phyloP scores from a whole-genome alignment of 2,113 vertebrate species.

The Tyto alba region DNA sequence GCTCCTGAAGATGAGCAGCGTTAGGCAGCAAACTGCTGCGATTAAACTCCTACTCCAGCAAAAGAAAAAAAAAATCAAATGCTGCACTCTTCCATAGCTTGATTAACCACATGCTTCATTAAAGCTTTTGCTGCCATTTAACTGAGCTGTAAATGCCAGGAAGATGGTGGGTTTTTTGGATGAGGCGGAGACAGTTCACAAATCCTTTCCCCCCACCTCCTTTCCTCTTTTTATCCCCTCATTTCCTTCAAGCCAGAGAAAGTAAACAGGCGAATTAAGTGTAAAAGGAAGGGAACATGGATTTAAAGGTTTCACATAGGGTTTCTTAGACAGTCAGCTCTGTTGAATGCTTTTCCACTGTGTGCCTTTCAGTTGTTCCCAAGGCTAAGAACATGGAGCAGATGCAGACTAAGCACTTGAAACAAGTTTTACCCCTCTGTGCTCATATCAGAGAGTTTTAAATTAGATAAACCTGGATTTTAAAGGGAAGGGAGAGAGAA shows the following conservation, averaged over 20 bases:
- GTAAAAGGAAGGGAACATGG: neutral
- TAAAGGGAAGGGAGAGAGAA: neutral
- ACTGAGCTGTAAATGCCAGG: neutral
- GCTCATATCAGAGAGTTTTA: slow-evolving; percentile 5
- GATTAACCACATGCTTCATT: slow-evolving; percentile 43
- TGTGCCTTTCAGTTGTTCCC: neutral
- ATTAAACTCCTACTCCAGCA: neutral
- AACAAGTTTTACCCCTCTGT: neutral
- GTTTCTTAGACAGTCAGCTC: neutral
- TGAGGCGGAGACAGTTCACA: neutral
- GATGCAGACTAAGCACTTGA: neutral
- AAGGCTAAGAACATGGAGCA: neutral
- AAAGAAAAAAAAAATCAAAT: neutral
- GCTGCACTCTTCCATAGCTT: neutral
- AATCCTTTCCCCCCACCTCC: neutral
- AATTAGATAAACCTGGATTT: neutral
- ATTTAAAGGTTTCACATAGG: neutral
- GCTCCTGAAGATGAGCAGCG: neutral
- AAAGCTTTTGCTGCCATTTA: neutral
- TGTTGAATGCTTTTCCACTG: neutral
- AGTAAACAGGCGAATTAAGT: neutral
- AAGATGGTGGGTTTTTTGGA: neutral
- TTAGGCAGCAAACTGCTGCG: neutral
- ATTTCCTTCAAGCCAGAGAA: neutral
- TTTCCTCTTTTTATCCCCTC: no score